Evolutionary conservation across 1,140 invertebrate genomes (phyloP).

Genomic region (Olivierus martensii): DNA sequence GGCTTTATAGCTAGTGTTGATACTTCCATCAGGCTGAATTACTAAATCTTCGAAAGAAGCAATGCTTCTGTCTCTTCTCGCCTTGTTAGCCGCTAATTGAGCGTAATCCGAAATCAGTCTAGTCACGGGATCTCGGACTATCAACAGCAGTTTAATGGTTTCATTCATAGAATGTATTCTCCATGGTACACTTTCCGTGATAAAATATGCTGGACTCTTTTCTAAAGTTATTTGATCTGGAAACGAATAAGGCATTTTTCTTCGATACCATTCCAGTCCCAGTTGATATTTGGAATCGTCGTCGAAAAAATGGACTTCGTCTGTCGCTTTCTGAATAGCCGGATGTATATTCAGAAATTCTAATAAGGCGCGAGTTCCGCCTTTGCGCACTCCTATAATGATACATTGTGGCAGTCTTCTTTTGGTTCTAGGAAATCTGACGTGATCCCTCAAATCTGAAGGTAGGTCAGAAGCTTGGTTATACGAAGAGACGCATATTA

Average conservation of each 20-base stretch:
- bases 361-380: conserved; percentile 33
- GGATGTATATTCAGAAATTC: conserved; percentile 36
- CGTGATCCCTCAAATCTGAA: not conserved
- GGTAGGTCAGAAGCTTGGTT: no score
- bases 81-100: conserved; percentile 26
- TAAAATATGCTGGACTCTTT: conserved; percentile 38
- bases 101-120: conserved; percentile 42
- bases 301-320: conserved; percentile 37
- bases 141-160: conserved; percentile 37
- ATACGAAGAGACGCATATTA: no score
- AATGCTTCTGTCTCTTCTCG: conserved; percentile 9
- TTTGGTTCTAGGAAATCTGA: conserved; percentile 18
- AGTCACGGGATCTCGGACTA: conserved; percentile 42
- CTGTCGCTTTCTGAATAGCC: conserved; percentile 29
- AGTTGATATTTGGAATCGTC: conserved; percentile 28
- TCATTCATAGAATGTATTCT: conserved; percentile 37
- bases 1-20: conserved; percentile 61
- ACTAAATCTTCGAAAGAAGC: conserved; percentile 59
- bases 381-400: conserved; percentile 36
- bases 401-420: conserved; percentile 32
- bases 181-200: conserved; percentile 23
- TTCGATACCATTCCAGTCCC: conserved; percentile 34
- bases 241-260: conserved; percentile 37
- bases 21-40: conserved; percentile 52
- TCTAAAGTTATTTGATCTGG: conserved; percentile 35